Evolutionary conservation across 2,888 invertebrate genomes (phyloP).

Genomic region (Seira ritae): DNA sequence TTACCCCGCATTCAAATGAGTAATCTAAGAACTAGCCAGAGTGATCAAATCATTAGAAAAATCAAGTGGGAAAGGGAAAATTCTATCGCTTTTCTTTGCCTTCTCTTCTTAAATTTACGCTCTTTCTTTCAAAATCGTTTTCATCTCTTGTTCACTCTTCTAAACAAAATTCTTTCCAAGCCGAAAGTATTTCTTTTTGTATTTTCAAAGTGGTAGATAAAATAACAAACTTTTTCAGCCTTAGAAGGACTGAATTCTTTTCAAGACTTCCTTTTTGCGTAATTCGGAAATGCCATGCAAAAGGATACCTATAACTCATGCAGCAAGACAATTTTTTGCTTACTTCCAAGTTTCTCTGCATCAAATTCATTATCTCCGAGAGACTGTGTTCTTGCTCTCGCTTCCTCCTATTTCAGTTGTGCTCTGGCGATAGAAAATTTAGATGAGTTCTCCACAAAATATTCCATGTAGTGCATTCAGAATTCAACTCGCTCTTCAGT

Average conservation of each 20-base stretch:
- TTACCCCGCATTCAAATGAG: no score
- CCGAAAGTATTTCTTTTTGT: no score
- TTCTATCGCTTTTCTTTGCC: not conserved
- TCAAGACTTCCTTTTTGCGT: not conserved
- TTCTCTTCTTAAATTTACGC: not conserved
- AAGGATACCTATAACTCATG: no score
- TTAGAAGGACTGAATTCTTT: not conserved
- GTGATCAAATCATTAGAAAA: no score
- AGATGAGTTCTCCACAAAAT: no score
- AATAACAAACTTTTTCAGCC: conserved; percentile 20
- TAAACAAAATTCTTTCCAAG: no score
- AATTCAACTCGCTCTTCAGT: no score
- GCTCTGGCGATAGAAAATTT: no score
- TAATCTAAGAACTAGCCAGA: no score
- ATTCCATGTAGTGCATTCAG: conserved; percentile 9
- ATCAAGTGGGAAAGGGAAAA: no score
- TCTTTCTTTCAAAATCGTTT: not conserved
- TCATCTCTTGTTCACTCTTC: no score
- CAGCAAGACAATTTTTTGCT: conserved; percentile 43
- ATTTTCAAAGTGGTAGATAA: not conserved
- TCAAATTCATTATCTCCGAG: conserved; percentile 62
- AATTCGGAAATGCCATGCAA: no score
- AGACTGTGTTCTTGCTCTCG: conserved; percentile 3
- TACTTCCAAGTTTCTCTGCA: conserved; percentile 38
- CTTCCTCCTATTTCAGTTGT: conserved; percentile 5